A percentile compares a stretch with the other conserved stretches of the same genome.
phyloP scores from a whole-genome alignment of 2,797 vertebrate species.

The Mus caroli region DNA sequence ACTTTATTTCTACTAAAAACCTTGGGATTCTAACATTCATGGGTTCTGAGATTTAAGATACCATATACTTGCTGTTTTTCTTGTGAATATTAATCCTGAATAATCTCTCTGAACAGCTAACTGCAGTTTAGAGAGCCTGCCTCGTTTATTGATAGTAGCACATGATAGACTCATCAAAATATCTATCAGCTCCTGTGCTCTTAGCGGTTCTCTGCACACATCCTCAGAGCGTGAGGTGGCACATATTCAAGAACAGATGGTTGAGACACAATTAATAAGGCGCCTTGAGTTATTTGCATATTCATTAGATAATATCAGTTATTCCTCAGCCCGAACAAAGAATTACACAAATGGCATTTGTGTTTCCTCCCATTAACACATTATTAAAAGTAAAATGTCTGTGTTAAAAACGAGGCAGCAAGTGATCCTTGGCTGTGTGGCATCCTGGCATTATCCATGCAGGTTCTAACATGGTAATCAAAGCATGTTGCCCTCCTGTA shows the following conservation, averaged over 20 bases:
- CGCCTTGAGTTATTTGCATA: constrained; percentile 84
- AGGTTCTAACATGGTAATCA: constrained; percentile 64
- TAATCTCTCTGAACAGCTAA: constrained; percentile 47
- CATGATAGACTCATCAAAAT: constrained; percentile 71
- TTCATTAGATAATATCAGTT: constrained; percentile 84
- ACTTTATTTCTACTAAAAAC: constrained; percentile 4
- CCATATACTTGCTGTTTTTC: neutral
- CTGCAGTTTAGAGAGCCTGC: constrained; percentile 10
- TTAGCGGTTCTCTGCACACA: constrained; percentile 64
- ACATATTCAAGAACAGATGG: constrained; percentile 81
- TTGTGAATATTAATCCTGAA: constrained; percentile 33
- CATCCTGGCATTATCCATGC: constrained; percentile 64
- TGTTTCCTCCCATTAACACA: constrained; percentile 77
- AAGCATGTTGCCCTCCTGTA: constrained; percentile 23
- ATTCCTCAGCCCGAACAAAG: constrained; percentile 83
- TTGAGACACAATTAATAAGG: constrained; percentile 81
- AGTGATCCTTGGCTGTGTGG: constrained; percentile 61
- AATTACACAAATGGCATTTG: constrained; percentile 72
- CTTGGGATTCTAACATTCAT: neutral
- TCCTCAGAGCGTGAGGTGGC: constrained; percentile 65
- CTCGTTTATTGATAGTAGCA: constrained; percentile 57
- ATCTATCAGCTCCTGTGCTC: neutral
- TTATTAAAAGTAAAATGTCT: constrained; percentile 77
- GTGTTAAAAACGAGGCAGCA: constrained; percentile 71
- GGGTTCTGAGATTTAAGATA: neutral